A percentile compares a stretch with the other conserved stretches of the same genome.
Evolutionary conservation across 2,888 invertebrate species (phyloP).

Genomic region (Scaptomyza tumidula): DNA sequence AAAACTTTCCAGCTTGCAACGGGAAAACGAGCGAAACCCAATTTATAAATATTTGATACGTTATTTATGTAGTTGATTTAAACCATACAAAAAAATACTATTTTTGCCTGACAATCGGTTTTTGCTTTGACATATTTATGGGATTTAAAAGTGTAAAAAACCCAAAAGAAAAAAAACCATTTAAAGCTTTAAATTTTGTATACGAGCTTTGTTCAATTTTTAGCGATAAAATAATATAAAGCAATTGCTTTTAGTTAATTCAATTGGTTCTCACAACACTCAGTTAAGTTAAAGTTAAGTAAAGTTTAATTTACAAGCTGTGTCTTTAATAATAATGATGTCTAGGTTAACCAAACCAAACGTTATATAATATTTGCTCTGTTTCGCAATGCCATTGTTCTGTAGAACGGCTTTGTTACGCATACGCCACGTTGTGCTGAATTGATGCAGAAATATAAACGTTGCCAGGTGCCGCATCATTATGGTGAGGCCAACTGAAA

Average conservation of each 20-base stretch:
- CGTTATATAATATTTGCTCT: background rate
- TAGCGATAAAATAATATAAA: background rate
- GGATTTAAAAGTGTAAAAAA: background rate
- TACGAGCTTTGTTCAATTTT: background rate
- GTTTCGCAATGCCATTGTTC: background rate
- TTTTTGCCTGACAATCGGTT: conserved; percentile 5
- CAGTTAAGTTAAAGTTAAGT: too few relatives aligned
- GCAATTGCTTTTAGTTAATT: background rate
- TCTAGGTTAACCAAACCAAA: background rate
- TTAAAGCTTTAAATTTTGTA: background rate
- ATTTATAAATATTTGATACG: background rate
- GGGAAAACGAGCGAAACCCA: background rate
- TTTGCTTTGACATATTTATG: conserved; percentile 1
- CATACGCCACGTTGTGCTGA: conserved; percentile 18
- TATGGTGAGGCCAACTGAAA: conserved; percentile 14
- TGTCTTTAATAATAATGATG: background rate
- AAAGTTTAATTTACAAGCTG: background rate
- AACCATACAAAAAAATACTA: background rate
- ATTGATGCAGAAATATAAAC: conserved; percentile 18
- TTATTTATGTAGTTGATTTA: background rate
- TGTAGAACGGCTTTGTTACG: conserved; percentile 12
- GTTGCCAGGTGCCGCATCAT: conserved; percentile 18
- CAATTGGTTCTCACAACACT: too few relatives aligned
- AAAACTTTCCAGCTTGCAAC: background rate
- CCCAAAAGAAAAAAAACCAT: background rate